Evolutionary conservation across 2,888 invertebrate genomes (phyloP), one percentile per base, ranked within the genome.

Genomic region (Keiferia lycopersicella): DNA sequence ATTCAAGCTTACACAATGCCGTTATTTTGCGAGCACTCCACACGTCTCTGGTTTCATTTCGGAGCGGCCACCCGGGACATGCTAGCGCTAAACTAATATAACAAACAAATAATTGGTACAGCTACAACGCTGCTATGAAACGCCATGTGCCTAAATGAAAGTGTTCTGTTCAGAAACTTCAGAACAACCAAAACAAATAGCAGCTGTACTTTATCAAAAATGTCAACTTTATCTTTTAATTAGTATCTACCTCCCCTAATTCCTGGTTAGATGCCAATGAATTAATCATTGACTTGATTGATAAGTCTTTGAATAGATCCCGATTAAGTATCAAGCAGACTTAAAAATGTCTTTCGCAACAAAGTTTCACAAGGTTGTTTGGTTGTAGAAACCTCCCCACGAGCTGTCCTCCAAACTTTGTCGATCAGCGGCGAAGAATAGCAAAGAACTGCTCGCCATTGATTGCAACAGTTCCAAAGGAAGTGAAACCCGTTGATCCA

Each of bases 1-100:
- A 73, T 75, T 76, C 68, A 75, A 67, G 62, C 65, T 69, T 66
- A 66, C 69, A 77, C 76, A 79, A 77, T 73, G 70, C 72, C 68
- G 73, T 71, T 73, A 72, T 75, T 73, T 74, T 75, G 70, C 69
- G 71, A 63, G 62, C 65, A 66, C 69, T 76, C 75, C 72, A 67
- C 66, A 66, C 67, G 69, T 71, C 75, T 76, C 75, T 68, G 68
- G 68, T 77, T 78, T 71, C 77, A 71, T 68, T 70, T 67, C 68
- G 22, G 67, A 60, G 41, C 64, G 50, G 60, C 51, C 75, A 75
- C 73, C 74, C 73, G 75, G 75, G 70, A 65, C 65, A 20, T 45
- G 16, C 63, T 57, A 63, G 69, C 69, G 68, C 70, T 69, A 62
- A 69, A 70, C 67, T 64, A 72, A 76, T 73, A 71, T 74, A 73